Conservation (phyloP, 2,888 invertebrate genomes). For the Neocrepidodera transversa region DNA sequence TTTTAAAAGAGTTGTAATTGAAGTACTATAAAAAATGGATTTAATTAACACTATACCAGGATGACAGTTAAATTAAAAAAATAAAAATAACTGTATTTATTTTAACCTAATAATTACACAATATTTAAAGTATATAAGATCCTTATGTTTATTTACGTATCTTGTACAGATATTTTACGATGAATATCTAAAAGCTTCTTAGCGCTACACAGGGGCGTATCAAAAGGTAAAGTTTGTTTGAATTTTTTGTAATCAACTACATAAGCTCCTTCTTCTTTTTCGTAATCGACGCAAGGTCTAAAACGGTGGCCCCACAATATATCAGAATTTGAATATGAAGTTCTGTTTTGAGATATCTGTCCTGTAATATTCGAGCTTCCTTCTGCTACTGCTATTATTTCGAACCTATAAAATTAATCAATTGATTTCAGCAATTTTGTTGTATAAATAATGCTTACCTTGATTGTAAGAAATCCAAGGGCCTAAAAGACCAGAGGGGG, state of each 20-base stretch:
- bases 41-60: too few relatives aligned
- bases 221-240: slow-evolving; percentile 70
- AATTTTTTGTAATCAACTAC: slow-evolving; percentile 70
- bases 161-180: background rate
- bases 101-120: too few relatives aligned
- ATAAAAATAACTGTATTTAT: too few relatives aligned
- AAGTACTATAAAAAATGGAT: too few relatives aligned
- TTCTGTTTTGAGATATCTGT: slow-evolving; percentile 74
- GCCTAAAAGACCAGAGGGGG: slow-evolving; percentile 79
- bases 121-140: too few relatives aligned
- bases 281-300: slow-evolving; percentile 62
- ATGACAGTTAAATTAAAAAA: too few relatives aligned
- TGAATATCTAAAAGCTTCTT: slow-evolving; percentile 76
- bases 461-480: slow-evolving; percentile 64
- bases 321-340: slow-evolving; percentile 80
- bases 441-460: slow-evolving; percentile 38
- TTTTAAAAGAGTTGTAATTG: too few relatives aligned
- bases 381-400: slow-evolving; percentile 82
- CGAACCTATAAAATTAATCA: slow-evolving; percentile 67
- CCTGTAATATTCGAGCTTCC: slow-evolving; percentile 83
- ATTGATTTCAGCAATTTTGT: too few relatives aligned
- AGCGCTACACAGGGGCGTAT: slow-evolving; percentile 88
- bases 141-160: too few relatives aligned
- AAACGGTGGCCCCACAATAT: slow-evolving; percentile 86
- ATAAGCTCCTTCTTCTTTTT: slow-evolving; percentile 67